A percentile compares a stretch with the other conserved stretches of the same genome.
phyloP scores from a whole-genome alignment of 2,113 vertebrate genomes.

The Gopherus flavomarginatus region DNA sequence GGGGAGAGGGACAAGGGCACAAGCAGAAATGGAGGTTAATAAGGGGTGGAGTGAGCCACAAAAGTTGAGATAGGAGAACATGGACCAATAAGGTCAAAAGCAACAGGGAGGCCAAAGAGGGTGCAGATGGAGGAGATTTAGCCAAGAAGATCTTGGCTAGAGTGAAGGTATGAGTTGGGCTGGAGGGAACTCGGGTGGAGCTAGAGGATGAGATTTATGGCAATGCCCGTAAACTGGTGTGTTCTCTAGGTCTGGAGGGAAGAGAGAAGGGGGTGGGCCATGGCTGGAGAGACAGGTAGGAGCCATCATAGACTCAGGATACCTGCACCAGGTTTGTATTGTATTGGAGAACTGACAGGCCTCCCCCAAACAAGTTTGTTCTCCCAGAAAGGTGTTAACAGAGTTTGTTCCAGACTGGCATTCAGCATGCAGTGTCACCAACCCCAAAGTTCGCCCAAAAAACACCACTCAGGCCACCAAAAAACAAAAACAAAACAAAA shows the following conservation, averaged over 20 bases:
- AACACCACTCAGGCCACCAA: too few relatives aligned
- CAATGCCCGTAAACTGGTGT: too few relatives aligned
- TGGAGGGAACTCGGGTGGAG: too few relatives aligned
- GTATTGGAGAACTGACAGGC: background rate
- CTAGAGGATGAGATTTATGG: too few relatives aligned
- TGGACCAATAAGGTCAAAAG: too few relatives aligned
- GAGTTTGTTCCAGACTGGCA: background rate
- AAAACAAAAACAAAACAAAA: too few relatives aligned
- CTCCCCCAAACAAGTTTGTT: background rate
- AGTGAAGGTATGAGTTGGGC: too few relatives aligned
- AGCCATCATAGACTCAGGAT: background rate
- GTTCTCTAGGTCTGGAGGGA: too few relatives aligned
- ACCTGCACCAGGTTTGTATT: background rate
- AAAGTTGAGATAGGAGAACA: background rate
- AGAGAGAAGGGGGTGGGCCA: rapidly evolving
- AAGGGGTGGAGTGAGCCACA: too few relatives aligned
- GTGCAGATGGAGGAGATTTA: background rate
- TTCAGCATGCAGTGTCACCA: background rate
- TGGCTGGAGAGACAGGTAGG: background rate
- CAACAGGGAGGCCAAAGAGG: background rate
- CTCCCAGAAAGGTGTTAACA: background rate
- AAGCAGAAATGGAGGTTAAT: too few relatives aligned
- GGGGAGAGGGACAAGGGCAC: background rate
- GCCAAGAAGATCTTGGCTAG: too few relatives aligned
- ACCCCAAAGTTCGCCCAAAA: too few relatives aligned